Conservation (phyloP, 2,113 vertebrate genomes). For the Phyllostomus discolor region DNA sequence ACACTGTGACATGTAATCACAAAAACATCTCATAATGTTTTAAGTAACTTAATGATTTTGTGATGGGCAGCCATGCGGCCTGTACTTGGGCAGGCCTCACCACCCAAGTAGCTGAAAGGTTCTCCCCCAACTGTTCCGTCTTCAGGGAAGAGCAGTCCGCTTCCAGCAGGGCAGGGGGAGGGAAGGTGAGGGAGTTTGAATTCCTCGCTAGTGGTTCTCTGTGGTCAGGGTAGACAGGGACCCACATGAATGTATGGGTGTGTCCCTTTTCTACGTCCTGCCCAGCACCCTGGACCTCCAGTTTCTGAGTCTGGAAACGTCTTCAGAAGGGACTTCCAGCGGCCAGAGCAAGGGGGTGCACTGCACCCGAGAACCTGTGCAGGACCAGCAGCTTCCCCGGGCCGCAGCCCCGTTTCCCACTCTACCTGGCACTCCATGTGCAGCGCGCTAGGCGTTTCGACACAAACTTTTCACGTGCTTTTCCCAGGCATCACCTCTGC, state of each 20-base stretch:
- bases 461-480: neutral
- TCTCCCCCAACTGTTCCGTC: neutral
- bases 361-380: neutral
- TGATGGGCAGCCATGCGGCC: no score
- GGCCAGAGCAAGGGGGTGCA: neutral
- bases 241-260: neutral
- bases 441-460: fast-evolving
- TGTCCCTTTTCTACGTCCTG: neutral
- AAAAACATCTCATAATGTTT: no score
- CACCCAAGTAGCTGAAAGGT: neutral
- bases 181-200: neutral
- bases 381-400: neutral
- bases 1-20: no score
- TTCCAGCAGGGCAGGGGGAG: neutral
- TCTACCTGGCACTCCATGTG: neutral
- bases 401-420: neutral
- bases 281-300: neutral
- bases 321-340: neutral
- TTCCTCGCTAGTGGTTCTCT: neutral
- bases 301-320: neutral
- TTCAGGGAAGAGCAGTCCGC: neutral
- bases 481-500: neutral
- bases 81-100: neutral
- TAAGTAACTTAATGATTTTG: no score
- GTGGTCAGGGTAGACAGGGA: neutral